Percentiles rank a stretch among this genome's conserved stretches.
phyloP scores from a whole-genome alignment of 1,140 invertebrate species.

The Fopius arisanus region DNA sequence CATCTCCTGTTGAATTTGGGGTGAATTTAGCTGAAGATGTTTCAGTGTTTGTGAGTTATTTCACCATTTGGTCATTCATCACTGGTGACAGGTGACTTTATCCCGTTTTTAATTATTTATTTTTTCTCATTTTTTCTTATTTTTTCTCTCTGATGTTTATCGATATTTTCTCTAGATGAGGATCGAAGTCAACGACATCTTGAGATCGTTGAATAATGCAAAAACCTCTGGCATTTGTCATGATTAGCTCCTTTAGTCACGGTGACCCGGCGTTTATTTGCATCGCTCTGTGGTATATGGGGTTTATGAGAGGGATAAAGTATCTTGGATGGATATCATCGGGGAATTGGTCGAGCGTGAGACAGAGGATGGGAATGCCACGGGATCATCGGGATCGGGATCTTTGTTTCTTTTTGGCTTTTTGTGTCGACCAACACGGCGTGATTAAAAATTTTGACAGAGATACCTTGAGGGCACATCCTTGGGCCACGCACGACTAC shows the following conservation, averaged over 20 bases:
- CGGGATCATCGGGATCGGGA: no score
- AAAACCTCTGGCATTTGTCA: slow-evolving; percentile 52
- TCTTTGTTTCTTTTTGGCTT: slow-evolving; percentile 18
- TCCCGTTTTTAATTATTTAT: not conserved
- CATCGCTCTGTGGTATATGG: not conserved
- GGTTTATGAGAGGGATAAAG: not conserved
- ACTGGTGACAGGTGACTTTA: not conserved
- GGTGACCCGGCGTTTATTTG: slow-evolving; percentile 47
- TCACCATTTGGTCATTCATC: not conserved
- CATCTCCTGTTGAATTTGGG: not conserved
- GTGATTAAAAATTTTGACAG: slow-evolving; percentile 30
- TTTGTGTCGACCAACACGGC: slow-evolving; percentile 19
- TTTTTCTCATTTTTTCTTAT: not conserved
- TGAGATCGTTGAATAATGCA: slow-evolving; percentile 6
- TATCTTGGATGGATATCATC: slow-evolving; percentile 13
- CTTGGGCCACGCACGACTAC: slow-evolving; percentile 28
- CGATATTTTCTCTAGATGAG: not conserved
- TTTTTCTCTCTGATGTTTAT: not conserved
- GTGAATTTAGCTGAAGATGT: not conserved
- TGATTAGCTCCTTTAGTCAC: slow-evolving; percentile 63
- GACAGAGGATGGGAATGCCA: not conserved
- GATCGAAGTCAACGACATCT: not conserved
- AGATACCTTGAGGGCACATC: slow-evolving; percentile 14
- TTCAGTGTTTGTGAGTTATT: not conserved
- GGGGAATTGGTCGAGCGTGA: slow-evolving; percentile 19